These are phyloP conservation scores for Macroteleia sp. DNA, from an alignment of 2,888 invertebrate species.

Conservation along the genomic window DNA sequence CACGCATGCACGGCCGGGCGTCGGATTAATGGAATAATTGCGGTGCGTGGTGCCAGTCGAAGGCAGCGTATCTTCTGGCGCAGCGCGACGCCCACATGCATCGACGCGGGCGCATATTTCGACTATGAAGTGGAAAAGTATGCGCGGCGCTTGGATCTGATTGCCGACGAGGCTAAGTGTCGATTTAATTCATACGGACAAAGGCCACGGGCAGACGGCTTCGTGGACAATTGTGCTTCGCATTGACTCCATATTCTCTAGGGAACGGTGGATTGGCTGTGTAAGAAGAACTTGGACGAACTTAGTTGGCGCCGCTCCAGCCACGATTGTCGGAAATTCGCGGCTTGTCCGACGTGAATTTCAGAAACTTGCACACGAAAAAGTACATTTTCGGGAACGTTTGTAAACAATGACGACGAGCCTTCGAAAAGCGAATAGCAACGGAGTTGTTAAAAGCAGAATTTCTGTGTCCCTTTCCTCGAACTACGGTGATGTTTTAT, in stretches of 20 bases:
- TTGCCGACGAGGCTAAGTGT: slow-evolving; percentile 27
- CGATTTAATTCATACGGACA: slow-evolving; percentile 44
- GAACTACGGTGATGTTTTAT: slow-evolving; percentile 32
- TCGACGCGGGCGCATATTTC: slow-evolving; percentile 16
- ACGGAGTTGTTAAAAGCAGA: not conserved
- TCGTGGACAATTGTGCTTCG: slow-evolving; percentile 20
- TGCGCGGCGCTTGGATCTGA: slow-evolving; percentile 3
- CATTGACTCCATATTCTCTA: not conserved
- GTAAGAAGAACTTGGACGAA: slow-evolving; percentile 64
- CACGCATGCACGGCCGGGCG: slow-evolving; percentile 42
- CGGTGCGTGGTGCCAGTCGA: slow-evolving; percentile 36
- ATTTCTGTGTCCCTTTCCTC: too few relatives aligned
- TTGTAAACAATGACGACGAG: slow-evolving; percentile 5
- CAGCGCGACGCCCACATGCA: slow-evolving; percentile 32
- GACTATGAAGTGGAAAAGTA: slow-evolving; percentile 33
- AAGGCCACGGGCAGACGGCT: slow-evolving; percentile 10
- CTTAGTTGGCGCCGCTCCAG: slow-evolving; percentile 77
- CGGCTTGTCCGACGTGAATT: slow-evolving; percentile 60
- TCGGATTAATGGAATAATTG: slow-evolving; percentile 55
- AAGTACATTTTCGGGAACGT: too few relatives aligned
- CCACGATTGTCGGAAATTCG: slow-evolving; percentile 77
- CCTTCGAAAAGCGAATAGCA: slow-evolving; percentile 5
- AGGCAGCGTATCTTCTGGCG: slow-evolving; percentile 29
- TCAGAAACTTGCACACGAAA: slow-evolving; percentile 4
- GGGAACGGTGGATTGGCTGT: slow-evolving; percentile 29